Conservation (phyloP, 2,888 invertebrate species). For the Rhagonycha fulva region DNA sequence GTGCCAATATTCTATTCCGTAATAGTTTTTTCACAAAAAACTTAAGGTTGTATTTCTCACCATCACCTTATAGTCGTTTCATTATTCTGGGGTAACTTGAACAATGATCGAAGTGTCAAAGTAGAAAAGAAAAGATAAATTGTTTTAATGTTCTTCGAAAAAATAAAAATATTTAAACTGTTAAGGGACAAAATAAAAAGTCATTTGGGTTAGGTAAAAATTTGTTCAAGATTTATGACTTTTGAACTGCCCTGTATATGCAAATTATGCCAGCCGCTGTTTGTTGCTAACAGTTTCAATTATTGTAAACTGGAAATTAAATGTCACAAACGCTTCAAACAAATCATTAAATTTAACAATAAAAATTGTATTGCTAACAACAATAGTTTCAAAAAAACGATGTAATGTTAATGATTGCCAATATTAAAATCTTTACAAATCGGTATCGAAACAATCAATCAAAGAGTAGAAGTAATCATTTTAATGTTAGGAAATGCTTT, state of each 20-base stretch:
- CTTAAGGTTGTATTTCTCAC: conserved; percentile 1
- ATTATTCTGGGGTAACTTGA: conserved; percentile 5
- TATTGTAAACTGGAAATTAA: not conserved
- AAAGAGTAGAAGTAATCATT: conserved; percentile 3
- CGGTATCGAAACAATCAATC: conserved; percentile 16
- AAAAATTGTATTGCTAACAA: conserved; percentile 30
- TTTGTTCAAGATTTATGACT: not conserved
- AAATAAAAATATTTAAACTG: not conserved
- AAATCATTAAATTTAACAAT: conserved; percentile 12
- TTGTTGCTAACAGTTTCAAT: not conserved
- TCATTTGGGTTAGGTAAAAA: not conserved
- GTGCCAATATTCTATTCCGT: conserved; percentile 10
- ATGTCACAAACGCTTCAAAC: conserved; percentile 7
- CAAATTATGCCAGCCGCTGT: not conserved
- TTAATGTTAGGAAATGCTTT: not conserved
- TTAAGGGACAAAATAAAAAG: not conserved
- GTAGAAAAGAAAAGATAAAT: conserved; percentile 11
- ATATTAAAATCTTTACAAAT: conserved; percentile 19
- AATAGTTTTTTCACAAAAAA: conserved; percentile 7
- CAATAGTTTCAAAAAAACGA: conserved; percentile 5
- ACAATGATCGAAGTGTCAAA: conserved; percentile 10
- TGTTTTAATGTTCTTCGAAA: conserved; percentile 2
- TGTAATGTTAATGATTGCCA: conserved; percentile 6
- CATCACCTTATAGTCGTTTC: not conserved
- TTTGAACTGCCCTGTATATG: not conserved